Percentiles rank a stretch among this genome's conserved stretches.
These are phyloP conservation scores for Daktulosphaira vitifoliae DNA, from an alignment of 1,140 invertebrate genomes.

Conservation along the genomic window DNA sequence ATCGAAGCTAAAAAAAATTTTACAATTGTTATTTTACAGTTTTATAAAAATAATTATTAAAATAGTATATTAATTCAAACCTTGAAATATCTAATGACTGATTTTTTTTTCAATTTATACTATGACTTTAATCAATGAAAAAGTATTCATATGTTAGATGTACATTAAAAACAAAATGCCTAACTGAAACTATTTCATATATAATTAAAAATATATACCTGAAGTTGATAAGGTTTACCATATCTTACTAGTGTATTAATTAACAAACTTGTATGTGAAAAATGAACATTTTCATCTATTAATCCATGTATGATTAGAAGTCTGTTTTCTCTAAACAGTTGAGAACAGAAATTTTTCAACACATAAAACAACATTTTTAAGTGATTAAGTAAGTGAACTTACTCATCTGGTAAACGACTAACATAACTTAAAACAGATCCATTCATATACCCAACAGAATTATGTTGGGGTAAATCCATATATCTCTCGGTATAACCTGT, in stretches of 20 bases:
- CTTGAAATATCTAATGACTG: too few species aligned
- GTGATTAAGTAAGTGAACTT: constrained; percentile 43
- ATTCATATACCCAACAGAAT: constrained; percentile 65
- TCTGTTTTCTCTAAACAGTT: constrained; percentile 66
- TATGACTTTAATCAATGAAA: too few species aligned
- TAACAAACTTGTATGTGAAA: constrained; percentile 86
- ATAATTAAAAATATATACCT: constrained; percentile 48
- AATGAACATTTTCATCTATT: constrained; percentile 99
- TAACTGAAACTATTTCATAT: not conserved
- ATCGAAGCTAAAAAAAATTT: too few species aligned
- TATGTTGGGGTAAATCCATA: constrained; percentile 83
- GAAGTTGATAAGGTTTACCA: constrained; percentile 83
- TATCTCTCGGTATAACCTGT: constrained; percentile 97
- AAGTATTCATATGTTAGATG: too few species aligned
- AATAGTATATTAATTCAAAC: too few species aligned
- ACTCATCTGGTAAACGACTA: constrained; percentile 84
- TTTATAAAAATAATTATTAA: too few species aligned
- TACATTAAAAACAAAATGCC: too few species aligned
- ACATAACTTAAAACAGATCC: constrained; percentile 71
- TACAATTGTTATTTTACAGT: too few species aligned
- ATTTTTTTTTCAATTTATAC: too few species aligned
- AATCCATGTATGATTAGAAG: constrained; percentile 95
- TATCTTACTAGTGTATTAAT: constrained; percentile 81
- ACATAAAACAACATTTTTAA: not conserved
- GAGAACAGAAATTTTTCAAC: not conserved